phyloP scores from a whole-genome alignment of 2,888 invertebrate genomes.

The Rhodophaea formosa region DNA sequence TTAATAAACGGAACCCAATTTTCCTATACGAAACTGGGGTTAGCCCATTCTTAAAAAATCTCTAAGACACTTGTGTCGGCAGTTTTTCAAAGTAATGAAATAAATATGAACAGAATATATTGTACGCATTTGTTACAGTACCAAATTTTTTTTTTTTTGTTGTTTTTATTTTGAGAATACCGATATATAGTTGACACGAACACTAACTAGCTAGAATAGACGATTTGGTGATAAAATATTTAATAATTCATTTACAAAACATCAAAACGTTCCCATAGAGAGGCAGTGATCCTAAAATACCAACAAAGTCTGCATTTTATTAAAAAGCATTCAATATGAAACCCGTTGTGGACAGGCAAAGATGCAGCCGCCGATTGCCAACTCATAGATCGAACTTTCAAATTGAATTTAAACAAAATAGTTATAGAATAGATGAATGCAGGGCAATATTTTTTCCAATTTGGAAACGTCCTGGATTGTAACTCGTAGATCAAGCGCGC shows the following conservation, averaged over 20 bases:
- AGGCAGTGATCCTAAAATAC: neutral
- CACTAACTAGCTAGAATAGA: too few relatives aligned
- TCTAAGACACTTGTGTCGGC: slow-evolving; percentile 45
- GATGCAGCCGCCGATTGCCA: neutral
- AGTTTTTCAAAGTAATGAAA: slow-evolving; percentile 35
- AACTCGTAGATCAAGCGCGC: slow-evolving; percentile 70
- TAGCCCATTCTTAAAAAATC: too few relatives aligned
- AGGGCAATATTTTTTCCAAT: slow-evolving; percentile 55
- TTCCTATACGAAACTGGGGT: neutral
- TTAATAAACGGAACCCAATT: too few relatives aligned
- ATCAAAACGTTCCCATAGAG: neutral
- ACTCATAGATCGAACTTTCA: slow-evolving; percentile 20
- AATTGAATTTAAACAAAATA: slow-evolving; percentile 21
- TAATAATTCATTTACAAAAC: too few relatives aligned
- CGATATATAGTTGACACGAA: too few relatives aligned
- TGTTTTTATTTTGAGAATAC: too few relatives aligned
- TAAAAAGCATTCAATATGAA: neutral
- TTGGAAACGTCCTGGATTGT: slow-evolving; percentile 56
- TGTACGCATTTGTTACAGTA: neutral
- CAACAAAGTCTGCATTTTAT: neutral
- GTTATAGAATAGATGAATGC: slow-evolving; percentile 28
- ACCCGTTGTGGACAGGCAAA: neutral
- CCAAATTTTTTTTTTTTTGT: too few relatives aligned
- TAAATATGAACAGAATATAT: neutral
- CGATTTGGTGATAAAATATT: too few relatives aligned